Conservation (phyloP, 1,140 invertebrate genomes). For the Drosophila kohkoa region DNA sequence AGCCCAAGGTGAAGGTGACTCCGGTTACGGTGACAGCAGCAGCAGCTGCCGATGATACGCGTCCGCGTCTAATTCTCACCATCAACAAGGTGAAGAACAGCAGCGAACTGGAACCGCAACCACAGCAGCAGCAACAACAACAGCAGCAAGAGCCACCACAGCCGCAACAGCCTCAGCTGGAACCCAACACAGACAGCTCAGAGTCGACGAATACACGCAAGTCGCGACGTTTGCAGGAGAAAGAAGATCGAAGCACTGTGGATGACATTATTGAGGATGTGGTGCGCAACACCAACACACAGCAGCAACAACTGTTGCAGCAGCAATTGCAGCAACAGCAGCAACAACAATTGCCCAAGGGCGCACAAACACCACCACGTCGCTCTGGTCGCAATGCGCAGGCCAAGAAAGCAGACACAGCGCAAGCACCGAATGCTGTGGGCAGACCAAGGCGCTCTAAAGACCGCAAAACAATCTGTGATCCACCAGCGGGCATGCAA, state of each 20-base stretch:
- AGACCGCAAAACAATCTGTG: conserved; percentile 88
- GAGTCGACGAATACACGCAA: conserved; percentile 91
- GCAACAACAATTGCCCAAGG: conserved; percentile 73
- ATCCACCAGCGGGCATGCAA: conserved; percentile 86
- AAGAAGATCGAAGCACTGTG: conserved; percentile 90
- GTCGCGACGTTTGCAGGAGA: conserved; percentile 91
- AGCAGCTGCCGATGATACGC: conserved; percentile 84
- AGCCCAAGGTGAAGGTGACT: conserved; percentile 75
- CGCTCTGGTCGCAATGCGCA: conserved; percentile 69
- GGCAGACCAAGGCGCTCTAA: conserved; percentile 86
- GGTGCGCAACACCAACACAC: conserved; percentile 88
- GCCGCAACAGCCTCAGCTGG: conserved; percentile 33
- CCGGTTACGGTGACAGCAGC: conserved; percentile 16
- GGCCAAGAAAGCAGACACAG: conserved; percentile 58
- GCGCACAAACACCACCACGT: conserved; percentile 74
- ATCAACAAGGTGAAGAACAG: conserved; percentile 87
- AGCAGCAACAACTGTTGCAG: conserved; percentile 51
- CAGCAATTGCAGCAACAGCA: conserved; percentile 45
- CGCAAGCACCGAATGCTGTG: conserved; percentile 86
- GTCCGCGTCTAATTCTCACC: conserved; percentile 91
- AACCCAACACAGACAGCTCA: conserved; percentile 85
- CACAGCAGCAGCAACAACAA: conserved; percentile 14
- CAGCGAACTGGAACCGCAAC: conserved; percentile 51
- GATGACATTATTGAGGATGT: conserved; percentile 95
- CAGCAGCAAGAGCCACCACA: conserved; percentile 1